Evolutionary conservation across 1,140 invertebrate species (phyloP), one percentile per base, ranked within the genome.

Genomic region (Diorhabda carinulata): DNA sequence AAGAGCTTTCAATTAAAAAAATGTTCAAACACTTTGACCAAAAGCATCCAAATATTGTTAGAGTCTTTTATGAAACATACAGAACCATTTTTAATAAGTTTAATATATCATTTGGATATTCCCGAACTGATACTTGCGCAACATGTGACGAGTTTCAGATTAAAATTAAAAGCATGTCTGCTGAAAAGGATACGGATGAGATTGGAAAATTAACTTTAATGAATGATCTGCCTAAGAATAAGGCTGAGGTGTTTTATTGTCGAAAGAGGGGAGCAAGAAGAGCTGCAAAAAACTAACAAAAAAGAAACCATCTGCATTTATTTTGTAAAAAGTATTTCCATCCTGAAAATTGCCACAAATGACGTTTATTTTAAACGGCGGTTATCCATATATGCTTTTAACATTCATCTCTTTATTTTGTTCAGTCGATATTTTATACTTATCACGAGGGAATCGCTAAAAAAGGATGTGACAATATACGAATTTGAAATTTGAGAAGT

Each of bases 51-150:
- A 52, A 52, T 52, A 60, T 62, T 47, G 6, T n/a, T 57, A 4
- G 5, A 41, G 62, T 68, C 58, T 68, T 65, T 2, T 71, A 71
- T 42, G 61, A 63, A 60, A 59, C 62, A 25, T 68, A 71, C 61
- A 61, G 10, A 64, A 43, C 3, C 0, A 68, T 64, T 68, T 71
- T 71, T 68, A 71, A 71, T 59, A 71, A 60, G 58, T 42, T 60
- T 60, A 60, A 60, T 60, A 60, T 60, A 6, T 5, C 58, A n/a
- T 60, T 60, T 60, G 58, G 58, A 60, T 60, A 42, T n/a, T n/a
- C n/a, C 58, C 5, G n/a, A 40, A 60, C 5, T 60, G 58, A 60
- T n/a, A 60, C 2, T 6, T 60, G 58, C 41, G 41, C 2, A 60
- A 60, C 58, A 5, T 60, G 58, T 60, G 58, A 42, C n/a, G 58